Evolutionary conservation across 2,888 invertebrate species (phyloP).

Genomic region (Coleophora deauratella): DNA sequence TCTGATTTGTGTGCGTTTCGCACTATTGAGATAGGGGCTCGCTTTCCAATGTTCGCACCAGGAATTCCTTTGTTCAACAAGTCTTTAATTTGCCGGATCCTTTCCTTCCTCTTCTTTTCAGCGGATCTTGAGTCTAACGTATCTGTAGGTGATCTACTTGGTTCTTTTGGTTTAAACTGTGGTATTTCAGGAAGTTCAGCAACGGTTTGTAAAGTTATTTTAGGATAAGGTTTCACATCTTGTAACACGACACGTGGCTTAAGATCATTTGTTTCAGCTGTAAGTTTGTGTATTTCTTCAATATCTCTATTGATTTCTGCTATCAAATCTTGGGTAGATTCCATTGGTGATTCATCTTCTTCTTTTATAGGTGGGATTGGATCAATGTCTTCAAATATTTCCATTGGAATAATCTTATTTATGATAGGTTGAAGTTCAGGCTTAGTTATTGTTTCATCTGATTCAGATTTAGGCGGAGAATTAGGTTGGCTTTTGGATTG

Average conservation of each 20-base stretch:
- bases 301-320: conserved; percentile 66
- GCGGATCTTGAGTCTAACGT: conserved; percentile 57
- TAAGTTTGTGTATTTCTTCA: conserved; percentile 66
- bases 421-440: conserved; percentile 40
- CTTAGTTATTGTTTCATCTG: conserved; percentile 44
- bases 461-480: conserved; percentile 63
- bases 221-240: conserved; percentile 68
- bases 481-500: conserved; percentile 66
- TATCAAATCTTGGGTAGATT: conserved; percentile 50
- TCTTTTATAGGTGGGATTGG: conserved; percentile 61
- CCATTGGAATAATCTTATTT: conserved; percentile 43
- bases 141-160: conserved; percentile 45
- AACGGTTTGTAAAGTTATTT: conserved; percentile 76
- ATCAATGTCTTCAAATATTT: conserved; percentile 56
- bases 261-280: conserved; percentile 57
- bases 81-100: conserved; percentile 81
- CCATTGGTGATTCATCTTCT: conserved; percentile 55
- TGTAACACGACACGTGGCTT: conserved; percentile 58
- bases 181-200: conserved; percentile 77
- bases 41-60: conserved; percentile 62
- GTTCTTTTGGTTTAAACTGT: conserved; percentile 61
- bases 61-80: conserved; percentile 81
- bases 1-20: conserved; percentile 77
- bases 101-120: conserved; percentile 75
- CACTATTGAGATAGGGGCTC: conserved; percentile 80